These are phyloP conservation scores for Chrysodeixis includens DNA, from an alignment of 2,888 invertebrate species.

Conservation along the genomic window DNA sequence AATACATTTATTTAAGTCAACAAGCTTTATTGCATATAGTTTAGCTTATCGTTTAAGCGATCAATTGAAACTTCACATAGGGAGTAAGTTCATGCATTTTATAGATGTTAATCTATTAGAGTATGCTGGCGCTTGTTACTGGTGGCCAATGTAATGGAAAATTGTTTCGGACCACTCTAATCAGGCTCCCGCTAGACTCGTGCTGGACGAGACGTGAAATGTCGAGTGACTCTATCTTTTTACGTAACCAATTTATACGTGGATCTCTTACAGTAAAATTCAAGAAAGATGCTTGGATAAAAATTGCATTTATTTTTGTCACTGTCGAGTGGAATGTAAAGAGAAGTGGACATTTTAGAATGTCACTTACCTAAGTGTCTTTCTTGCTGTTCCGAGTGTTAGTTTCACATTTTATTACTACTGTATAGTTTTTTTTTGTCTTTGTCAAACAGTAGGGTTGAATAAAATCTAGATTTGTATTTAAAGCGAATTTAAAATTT, in stretches of 20 bases:
- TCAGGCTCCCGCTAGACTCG: constrained; percentile 27
- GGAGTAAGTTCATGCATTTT: constrained; percentile 38
- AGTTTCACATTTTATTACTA: too few species aligned
- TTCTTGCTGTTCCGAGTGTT: too few species aligned
- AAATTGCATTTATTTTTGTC: not conserved
- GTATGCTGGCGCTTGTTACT: constrained; percentile 30
- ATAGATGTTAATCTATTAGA: constrained; percentile 53
- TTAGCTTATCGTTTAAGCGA: not conserved
- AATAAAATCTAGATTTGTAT: too few species aligned
- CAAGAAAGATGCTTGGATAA: too few species aligned
- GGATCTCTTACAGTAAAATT: constrained; percentile 7
- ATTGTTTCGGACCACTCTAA: constrained; percentile 48
- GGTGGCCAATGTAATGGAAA: constrained; percentile 42
- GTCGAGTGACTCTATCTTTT: constrained; percentile 16
- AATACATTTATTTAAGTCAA: too few species aligned
- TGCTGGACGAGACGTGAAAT: constrained; percentile 22
- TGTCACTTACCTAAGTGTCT: too few species aligned
- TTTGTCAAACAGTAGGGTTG: too few species aligned
- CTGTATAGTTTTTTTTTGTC: too few species aligned
- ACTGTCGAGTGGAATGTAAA: too few species aligned
- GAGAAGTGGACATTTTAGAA: too few species aligned
- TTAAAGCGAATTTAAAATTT: too few species aligned
- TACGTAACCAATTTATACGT: constrained; percentile 14
- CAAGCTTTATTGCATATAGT: too few species aligned
- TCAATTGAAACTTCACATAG: not conserved